Base-by-base conservation (phyloP, 2,113 vertebrate genomes). In the Naja naja region DNA sequence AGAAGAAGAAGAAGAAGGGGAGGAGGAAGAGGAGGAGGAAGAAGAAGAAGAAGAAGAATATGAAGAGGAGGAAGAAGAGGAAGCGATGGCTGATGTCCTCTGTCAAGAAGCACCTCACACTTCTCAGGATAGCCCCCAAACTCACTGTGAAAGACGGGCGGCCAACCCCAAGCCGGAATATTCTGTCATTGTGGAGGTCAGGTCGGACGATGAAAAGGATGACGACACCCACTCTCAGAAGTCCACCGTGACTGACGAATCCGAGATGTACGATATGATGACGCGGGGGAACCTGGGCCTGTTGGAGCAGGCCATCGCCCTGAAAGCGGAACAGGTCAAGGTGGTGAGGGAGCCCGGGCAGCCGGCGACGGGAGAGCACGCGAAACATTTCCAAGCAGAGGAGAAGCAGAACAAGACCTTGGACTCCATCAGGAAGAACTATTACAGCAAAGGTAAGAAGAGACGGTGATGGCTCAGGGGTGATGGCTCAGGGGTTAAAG, bases 291-390 rank as follows among this genome's bases (percentile, higher is more conserved):
- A 99, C 97, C 97, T 99, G 97, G 99, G 99, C 25, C 98, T 99
- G 88, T 97, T 99, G 96, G 99, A 99, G 96, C 99, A 99, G 95
- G 99, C 99, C 96, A 99, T 99, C 0, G 99, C 99, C 0, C 97
- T 99, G 94, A 99, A 99, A 95, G 99, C 99, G 0, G 98, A 99
- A 96, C 99, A 99, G 97, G 99, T 99, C 89, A 99, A 98, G 74
- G 97, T 98, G 0, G 98, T 98, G 89, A 97, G 98, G 18, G 99
- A 98, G 94, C 97, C 98, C 4, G 96, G 98, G 52, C 92, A 93
- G 5, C 93, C 43, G 4, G 93, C 97, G 58, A 96, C 98, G 0
- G 90, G 95, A 2, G 98, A 99, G 93, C 98, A 98, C 0, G 97
- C 98, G 56, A 98, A 98, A 27, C 98, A 98, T 96, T 98, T 98